phyloP scores from a whole-genome alignment of 2,113 vertebrate genomes.

The Entomyzon cyanotis region DNA sequence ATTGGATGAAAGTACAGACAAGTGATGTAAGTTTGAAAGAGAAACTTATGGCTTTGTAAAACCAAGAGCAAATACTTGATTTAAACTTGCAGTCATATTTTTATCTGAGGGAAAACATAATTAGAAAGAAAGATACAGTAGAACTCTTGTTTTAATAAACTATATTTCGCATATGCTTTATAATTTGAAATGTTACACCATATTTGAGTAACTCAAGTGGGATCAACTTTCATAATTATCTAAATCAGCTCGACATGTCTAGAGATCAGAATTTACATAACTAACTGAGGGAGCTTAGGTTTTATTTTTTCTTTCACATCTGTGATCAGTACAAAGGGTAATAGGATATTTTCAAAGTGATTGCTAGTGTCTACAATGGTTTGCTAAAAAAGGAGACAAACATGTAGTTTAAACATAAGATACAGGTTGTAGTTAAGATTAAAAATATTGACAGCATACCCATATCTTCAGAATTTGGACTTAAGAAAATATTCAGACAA shows the following conservation, averaged over 20 bases:
- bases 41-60: not conserved
- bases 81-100: not conserved
- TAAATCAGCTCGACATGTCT: not conserved
- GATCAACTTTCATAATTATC: not conserved
- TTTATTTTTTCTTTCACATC: not conserved
- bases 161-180: not conserved
- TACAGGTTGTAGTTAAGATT: not conserved
- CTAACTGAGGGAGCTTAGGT: not conserved
- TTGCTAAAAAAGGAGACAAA: not conserved
- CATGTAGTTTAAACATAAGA: not conserved
- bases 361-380: not conserved
- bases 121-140: not conserved
- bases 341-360: not conserved
- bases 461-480: not conserved
- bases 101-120: not conserved
- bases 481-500: not conserved
- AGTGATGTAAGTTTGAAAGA: not conserved
- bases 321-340: not conserved
- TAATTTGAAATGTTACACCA: not conserved
- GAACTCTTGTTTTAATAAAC: not conserved
- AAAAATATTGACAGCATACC: not conserved
- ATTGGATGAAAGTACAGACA: not conserved
- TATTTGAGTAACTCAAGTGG: not conserved
- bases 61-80: not conserved
- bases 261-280: not conserved